These are phyloP conservation scores for Hemicrepidius hirtus DNA, from an alignment of 2,888 invertebrate genomes.

Conservation along the genomic window DNA sequence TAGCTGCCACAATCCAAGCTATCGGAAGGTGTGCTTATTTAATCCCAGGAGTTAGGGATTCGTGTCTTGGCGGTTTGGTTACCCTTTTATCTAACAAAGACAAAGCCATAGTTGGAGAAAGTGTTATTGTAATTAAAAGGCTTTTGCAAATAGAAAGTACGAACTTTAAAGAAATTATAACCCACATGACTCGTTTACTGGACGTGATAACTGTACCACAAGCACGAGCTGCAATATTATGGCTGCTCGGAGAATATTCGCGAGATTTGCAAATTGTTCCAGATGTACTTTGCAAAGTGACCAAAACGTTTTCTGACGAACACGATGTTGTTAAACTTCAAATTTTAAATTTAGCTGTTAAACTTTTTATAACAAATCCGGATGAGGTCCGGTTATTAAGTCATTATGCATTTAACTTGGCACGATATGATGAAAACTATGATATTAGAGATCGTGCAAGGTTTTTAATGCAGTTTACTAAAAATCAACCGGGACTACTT, in stretches of 20 bases:
- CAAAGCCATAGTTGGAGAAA: slow-evolving; percentile 94
- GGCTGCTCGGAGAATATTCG: slow-evolving; percentile 93
- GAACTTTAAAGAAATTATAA: slow-evolving; percentile 89
- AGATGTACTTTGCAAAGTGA: slow-evolving; percentile 91
- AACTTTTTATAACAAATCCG: slow-evolving; percentile 91
- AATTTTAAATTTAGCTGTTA: slow-evolving; percentile 94
- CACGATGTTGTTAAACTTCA: slow-evolving; percentile 97
- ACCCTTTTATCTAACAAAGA: slow-evolving; percentile 94
- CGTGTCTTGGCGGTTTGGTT: slow-evolving; percentile 94
- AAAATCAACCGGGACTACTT: slow-evolving; percentile 75
- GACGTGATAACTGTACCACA: slow-evolving; percentile 89
- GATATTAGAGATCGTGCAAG: slow-evolving; percentile 97
- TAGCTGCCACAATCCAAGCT: slow-evolving; percentile 96
- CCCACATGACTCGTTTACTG: slow-evolving; percentile 89
- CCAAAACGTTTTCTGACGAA: slow-evolving; percentile 91
- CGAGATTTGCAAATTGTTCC: slow-evolving; percentile 91
- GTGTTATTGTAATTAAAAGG: slow-evolving; percentile 91
- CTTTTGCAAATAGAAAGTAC: slow-evolving; percentile 86
- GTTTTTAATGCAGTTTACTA: slow-evolving; percentile 88
- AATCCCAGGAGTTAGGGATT: slow-evolving; percentile 93
- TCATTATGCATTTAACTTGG: slow-evolving; percentile 94
- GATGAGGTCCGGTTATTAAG: slow-evolving; percentile 90
- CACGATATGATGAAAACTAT: slow-evolving; percentile 97
- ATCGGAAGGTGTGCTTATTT: slow-evolving; percentile 92
- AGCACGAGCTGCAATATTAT: slow-evolving; percentile 93